Evolutionary conservation across 2,888 invertebrate species (phyloP).

Genomic region (Nephrotoma appendiculata): DNA sequence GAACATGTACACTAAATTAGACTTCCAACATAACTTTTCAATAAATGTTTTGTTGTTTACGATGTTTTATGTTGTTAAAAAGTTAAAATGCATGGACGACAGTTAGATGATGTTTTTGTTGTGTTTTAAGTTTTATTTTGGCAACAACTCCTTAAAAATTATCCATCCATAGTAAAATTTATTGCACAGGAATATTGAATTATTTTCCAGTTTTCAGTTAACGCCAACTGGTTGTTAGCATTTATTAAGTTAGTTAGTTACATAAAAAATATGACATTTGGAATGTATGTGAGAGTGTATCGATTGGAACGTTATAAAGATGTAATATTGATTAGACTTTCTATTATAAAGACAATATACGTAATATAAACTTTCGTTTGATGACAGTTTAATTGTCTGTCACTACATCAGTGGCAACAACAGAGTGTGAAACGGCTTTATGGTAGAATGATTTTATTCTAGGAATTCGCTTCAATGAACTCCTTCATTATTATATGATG

Average conservation of each 20-base stretch:
- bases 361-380: not conserved
- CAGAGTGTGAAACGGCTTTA: not conserved
- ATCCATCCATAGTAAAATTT: not conserved
- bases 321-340: not conserved
- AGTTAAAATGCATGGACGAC: not conserved
- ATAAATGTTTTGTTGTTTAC: not conserved
- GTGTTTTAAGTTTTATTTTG: not conserved
- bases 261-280: not conserved
- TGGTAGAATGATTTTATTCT: not conserved
- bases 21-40: not conserved
- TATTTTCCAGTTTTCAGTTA: not conserved
- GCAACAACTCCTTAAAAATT: not conserved
- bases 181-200: not conserved
- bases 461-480: not conserved
- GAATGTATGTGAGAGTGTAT: not conserved
- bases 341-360: not conserved
- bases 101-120: not conserved
- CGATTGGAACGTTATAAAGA: not conserved
- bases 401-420: not conserved
- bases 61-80: not conserved
- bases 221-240: not conserved
- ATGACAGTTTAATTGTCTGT: not conserved
- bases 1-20: not conserved
- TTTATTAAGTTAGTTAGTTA: not conserved
- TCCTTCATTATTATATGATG: not conserved